Evolutionary conservation across 2,113 vertebrate genomes (phyloP), one percentile per base, ranked within the genome.

Genomic region (Dissostichus mawsoni): DNA sequence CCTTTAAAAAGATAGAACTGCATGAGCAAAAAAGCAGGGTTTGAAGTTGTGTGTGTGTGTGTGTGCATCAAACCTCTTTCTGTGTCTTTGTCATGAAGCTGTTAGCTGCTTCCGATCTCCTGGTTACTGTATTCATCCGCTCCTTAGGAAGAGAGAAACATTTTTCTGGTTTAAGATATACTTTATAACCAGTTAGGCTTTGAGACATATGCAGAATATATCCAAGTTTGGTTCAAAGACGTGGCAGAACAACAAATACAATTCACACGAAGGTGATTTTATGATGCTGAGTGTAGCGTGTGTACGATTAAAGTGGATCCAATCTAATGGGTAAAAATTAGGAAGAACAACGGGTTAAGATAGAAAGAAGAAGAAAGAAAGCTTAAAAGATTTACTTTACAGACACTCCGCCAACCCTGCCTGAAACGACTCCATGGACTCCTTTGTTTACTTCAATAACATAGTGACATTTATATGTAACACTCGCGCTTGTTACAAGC

Each of bases 101-200:
- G 2, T 93, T 56, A 17, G 88, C 92, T 1, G 52, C 68, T 64
- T 95, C 92, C 13, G 91, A 88, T 73, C 76, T 91, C 74, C 63
- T 76, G 2, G 90, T 74, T 12, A 94, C 23, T 0, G 13, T 87
- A 44, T 83, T 87, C 8, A 94, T 56, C 17, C 71, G 88, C 16
- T 70, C 69, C 94, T 95, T 72, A 75, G 55, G 8, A 62, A 11
- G 29, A 74, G 16, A 81, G 14, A 2, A 29, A 55, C 12, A 55
- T 33, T 62, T 41, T 41, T 41, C 36, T 41, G 20, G 17, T 58
- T 61, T 59, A 50, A 14, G 8, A 11, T 33, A 7, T 14, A 52
- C n/a, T 56, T 52, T 11, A 20, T 18, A 12, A 16, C 10, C 2
- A n/a, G 12, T 58, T 51, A 41, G 36, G 36, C 36, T 41, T 41